Evolutionary conservation across 2,113 vertebrate species (phyloP).

Genomic region (Tenebrosternarchus preto): DNA sequence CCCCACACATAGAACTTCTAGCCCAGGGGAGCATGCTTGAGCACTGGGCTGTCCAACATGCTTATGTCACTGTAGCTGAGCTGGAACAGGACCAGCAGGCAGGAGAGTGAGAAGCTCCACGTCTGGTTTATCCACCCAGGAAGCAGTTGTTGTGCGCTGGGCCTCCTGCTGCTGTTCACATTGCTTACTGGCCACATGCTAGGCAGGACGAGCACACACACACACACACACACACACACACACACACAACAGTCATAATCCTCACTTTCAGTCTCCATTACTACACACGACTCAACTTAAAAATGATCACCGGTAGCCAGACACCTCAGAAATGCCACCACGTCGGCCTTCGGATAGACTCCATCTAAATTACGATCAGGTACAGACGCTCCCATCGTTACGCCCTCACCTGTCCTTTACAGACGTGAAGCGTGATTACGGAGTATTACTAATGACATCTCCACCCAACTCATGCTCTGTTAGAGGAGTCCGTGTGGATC

Average conservation of each 20-base stretch:
- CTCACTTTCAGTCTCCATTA: neutral
- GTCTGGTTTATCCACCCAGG: conserved; percentile 3
- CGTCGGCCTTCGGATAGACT: conserved; percentile 22
- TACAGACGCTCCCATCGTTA: conserved; percentile 1
- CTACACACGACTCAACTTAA: neutral
- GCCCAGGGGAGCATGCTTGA: neutral
- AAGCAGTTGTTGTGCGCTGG: neutral
- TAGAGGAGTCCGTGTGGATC: conserved; percentile 34
- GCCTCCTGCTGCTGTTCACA: neutral
- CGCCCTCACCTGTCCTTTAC: conserved; percentile 35
- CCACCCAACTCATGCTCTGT: conserved; percentile 36
- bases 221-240: neutral
- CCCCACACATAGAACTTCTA: too few species aligned
- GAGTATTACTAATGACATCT: conserved; percentile 34
- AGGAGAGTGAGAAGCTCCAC: neutral
- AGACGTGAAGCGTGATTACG: conserved; percentile 21
- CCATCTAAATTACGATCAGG: conserved; percentile 13
- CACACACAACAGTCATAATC: neutral
- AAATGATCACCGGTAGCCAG: neutral
- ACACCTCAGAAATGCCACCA: neutral
- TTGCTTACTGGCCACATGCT: conserved; percentile 6
- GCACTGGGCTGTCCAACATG: conserved; percentile 3
- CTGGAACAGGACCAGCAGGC: neutral
- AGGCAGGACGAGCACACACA: neutral
- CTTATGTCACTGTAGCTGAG: conserved; percentile 14